Conservation (phyloP, 2,113 vertebrate genomes). For the Urocitellus parryii region DNA sequence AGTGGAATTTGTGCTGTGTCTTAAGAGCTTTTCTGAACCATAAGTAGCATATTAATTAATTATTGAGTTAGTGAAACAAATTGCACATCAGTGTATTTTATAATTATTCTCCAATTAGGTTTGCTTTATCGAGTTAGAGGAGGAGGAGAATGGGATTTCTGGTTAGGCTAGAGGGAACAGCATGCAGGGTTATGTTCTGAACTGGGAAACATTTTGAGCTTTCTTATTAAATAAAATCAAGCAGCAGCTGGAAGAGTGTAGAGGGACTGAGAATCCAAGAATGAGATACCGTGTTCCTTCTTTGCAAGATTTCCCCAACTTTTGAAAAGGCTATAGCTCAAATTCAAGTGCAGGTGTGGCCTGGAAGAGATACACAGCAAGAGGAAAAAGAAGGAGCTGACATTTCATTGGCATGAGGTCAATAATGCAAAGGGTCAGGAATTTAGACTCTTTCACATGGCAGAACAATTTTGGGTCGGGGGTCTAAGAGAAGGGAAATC, state of each 20-base stretch:
- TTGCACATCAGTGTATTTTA: slow-evolving; percentile 82
- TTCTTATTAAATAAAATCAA: slow-evolving; percentile 74
- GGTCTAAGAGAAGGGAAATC: slow-evolving; percentile 22
- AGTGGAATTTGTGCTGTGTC: slow-evolving; percentile 66
- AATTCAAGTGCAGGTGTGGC: neutral
- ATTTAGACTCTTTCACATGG: slow-evolving; percentile 58
- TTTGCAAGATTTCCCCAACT: slow-evolving; percentile 33
- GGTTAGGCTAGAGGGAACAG: slow-evolving; percentile 69
- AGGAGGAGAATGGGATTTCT: slow-evolving; percentile 79
- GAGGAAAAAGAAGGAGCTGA: slow-evolving; percentile 64
- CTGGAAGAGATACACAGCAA: slow-evolving; percentile 46
- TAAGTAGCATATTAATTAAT: slow-evolving; percentile 81
- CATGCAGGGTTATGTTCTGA: slow-evolving; percentile 69
- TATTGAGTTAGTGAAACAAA: slow-evolving; percentile 83
- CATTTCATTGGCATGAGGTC: slow-evolving; percentile 64
- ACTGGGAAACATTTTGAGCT: slow-evolving; percentile 72
- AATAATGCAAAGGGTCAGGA: slow-evolving; percentile 34
- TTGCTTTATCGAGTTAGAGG: slow-evolving; percentile 82
- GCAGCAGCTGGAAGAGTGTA: slow-evolving; percentile 61
- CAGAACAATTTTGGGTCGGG: slow-evolving; percentile 18
- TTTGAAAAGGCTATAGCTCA: slow-evolving; percentile 31
- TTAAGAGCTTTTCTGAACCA: slow-evolving; percentile 74
- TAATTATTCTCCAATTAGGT: slow-evolving; percentile 83
- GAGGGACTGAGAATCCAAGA: slow-evolving; percentile 34
- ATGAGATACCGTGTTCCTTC: slow-evolving; percentile 53